Base-by-base conservation (phyloP, 2,113 vertebrate genomes). In the Xyrauchen texanus region DNA sequence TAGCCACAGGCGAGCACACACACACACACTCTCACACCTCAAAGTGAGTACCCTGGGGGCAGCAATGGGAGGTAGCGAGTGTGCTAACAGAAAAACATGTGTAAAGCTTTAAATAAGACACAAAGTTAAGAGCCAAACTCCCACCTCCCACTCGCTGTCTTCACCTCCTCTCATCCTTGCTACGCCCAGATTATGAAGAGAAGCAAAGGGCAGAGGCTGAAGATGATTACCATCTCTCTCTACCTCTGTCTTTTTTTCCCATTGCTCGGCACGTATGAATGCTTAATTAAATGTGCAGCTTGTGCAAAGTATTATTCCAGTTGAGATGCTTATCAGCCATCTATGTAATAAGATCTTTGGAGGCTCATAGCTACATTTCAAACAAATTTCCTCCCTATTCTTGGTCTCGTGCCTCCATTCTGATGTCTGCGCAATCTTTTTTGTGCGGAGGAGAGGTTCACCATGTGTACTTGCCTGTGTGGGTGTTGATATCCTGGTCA, bases 251-350 rank as follows among this genome's bases (percentile, higher is more conserved):
- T 34, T 57, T 86, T 85, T 89, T 92, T 85, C 87, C 90, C 88
- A 85, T 89, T 88, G 89, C 86, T 89, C 87, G 80, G 86, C 88
- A 88, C 88, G 89, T 92, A 91, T 89, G 89, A 90, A 87, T 95
- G 94, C 94, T 96, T 97, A 97, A 97, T 98, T 97, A 97, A 98
- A 98, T 97, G 95, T 94, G 93, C 94, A 94, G 95, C 95, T 96
- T 96, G 95, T 96, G 96, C 94, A 96, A 96, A 97, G 95, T 96
- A 96, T 97, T 96, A 96, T 96, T 97, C 95, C 94, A 95, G 93
- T 93, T 92, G 92, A 95, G 95, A 96, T 97, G 93, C 91, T 93
- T 95, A 97, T 98, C 95, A 90, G 21, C 21, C 21, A 34, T 34
- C 94, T 94, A 90, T 94, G 96, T 95, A 97, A 97, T 93, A 94